Evolutionary conservation across 2,797 vertebrate species (phyloP).

Genomic region (Macrochelys suwanniensis): DNA sequence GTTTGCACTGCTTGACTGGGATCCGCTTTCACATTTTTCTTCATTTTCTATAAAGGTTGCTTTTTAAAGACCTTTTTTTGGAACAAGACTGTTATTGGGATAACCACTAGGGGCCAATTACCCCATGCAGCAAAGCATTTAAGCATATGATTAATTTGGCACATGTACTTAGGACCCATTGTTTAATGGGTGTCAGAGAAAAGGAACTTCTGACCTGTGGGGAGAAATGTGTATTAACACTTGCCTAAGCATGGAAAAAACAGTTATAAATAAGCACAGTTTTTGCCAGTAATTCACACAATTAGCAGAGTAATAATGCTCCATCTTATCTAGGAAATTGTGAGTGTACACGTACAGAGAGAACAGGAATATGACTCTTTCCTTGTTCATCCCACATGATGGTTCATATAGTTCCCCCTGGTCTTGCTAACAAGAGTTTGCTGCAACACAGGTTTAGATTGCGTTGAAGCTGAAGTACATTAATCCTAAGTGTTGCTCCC

Average conservation of each 20-base stretch:
- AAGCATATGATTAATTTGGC: too few species aligned
- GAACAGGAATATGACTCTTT: background rate
- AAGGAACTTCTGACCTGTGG: fast-evolving
- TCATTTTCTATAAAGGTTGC: background rate
- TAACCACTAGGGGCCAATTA: background rate
- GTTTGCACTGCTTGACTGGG: background rate
- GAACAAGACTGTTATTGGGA: background rate
- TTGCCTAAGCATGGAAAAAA: background rate
- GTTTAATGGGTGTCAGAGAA: background rate
- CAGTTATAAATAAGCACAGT: background rate
- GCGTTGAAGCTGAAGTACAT: background rate
- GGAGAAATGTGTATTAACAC: fast-evolving
- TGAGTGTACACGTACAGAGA: too few species aligned
- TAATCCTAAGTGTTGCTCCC: background rate
- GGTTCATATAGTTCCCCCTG: background rate
- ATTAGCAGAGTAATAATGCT: background rate
- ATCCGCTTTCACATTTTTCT: background rate
- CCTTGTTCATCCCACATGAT: background rate
- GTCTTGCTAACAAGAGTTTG: background rate
- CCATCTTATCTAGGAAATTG: too few species aligned
- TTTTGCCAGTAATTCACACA: background rate
- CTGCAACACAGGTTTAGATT: background rate
- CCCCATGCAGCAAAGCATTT: fast-evolving
- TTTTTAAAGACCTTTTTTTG: background rate
- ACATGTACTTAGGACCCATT: background rate